Percentiles rank a stretch among this genome's conserved stretches.
phyloP scores from a whole-genome alignment of 2,113 vertebrate species.

The Apaloderma vittatum region DNA sequence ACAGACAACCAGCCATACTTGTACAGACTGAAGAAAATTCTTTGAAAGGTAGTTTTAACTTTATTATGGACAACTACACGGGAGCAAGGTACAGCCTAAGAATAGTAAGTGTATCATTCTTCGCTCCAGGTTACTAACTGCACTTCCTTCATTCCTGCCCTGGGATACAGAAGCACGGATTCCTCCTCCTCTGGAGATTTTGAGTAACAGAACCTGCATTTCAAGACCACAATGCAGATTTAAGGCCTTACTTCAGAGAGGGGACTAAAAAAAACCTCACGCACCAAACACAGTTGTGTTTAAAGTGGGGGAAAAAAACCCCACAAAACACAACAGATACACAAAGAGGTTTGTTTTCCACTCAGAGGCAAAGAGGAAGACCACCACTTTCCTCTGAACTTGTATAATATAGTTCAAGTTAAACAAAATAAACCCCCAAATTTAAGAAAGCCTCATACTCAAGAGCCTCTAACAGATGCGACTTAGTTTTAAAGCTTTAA shows the following conservation, averaged over 20 bases:
- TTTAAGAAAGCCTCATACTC: not conserved
- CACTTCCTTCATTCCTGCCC: not conserved
- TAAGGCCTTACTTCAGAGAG: not conserved
- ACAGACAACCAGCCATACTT: not conserved
- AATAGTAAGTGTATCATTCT: rapidly evolving
- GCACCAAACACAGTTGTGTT: not conserved
- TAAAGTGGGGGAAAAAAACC: not conserved
- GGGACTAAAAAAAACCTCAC: not conserved
- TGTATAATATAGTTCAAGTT: not conserved
- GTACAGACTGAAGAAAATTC: not conserved
- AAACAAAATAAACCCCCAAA: not conserved
- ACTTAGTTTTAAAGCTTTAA: not conserved
- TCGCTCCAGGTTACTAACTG: not conserved
- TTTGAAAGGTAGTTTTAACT: not conserved
- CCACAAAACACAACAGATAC: not conserved
- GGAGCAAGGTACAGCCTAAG: not conserved
- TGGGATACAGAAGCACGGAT: not conserved
- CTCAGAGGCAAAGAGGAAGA: not conserved
- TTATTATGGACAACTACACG: not conserved
- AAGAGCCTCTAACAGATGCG: not conserved
- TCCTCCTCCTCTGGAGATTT: not conserved
- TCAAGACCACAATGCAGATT: not conserved
- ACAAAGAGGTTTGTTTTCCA: not conserved
- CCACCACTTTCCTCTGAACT: not conserved
- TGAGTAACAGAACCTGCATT: not conserved